phyloP scores from a whole-genome alignment of 2,797 vertebrate genomes.

The Neostethus bicornis region DNA sequence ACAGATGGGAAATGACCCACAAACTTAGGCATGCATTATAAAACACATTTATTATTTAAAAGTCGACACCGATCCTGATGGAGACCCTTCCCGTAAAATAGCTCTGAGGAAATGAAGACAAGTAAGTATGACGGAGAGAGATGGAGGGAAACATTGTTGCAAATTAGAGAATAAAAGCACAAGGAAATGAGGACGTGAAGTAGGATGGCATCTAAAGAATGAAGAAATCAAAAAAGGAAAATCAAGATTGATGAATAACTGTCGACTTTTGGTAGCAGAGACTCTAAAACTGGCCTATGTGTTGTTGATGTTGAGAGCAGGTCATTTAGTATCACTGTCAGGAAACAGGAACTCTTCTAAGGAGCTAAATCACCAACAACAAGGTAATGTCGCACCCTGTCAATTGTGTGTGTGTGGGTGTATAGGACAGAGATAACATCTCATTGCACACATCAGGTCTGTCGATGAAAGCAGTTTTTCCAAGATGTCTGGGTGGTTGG shows the following conservation, averaged over 20 bases:
- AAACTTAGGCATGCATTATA: conserved; percentile 15
- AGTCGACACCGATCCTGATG: conserved; percentile 43
- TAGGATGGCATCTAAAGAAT: conserved; percentile 21
- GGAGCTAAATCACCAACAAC: conserved; percentile 61
- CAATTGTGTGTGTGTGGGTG: conserved; percentile 19
- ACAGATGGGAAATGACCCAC: conserved; percentile 8
- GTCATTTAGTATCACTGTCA: conserved; percentile 63
- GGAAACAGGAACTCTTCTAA: conserved; percentile 58
- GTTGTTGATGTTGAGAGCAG: conserved; percentile 30
- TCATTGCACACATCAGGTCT: conserved; percentile 25
- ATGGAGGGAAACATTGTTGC: conserved; percentile 19
- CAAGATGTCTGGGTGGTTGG: conserved; percentile 38
- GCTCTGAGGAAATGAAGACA: conserved; percentile 39
- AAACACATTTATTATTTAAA: conserved; percentile 36
- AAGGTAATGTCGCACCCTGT: conserved; percentile 33
- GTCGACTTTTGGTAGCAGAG: conserved; percentile 34
- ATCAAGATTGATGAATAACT: conserved; percentile 55
- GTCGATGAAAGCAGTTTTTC: conserved; percentile 51
- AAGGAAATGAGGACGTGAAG: conserved; percentile 16
- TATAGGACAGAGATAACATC: conserved; percentile 21
- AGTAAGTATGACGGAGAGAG: conserved; percentile 18
- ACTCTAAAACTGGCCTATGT: conserved; percentile 40
- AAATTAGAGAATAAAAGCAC: conserved; percentile 23
- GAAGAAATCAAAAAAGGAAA: conserved; percentile 31
- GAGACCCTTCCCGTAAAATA: conserved; percentile 17